Base-by-base conservation (phyloP, 2,113 vertebrate genomes). In the Scomber colias region DNA sequence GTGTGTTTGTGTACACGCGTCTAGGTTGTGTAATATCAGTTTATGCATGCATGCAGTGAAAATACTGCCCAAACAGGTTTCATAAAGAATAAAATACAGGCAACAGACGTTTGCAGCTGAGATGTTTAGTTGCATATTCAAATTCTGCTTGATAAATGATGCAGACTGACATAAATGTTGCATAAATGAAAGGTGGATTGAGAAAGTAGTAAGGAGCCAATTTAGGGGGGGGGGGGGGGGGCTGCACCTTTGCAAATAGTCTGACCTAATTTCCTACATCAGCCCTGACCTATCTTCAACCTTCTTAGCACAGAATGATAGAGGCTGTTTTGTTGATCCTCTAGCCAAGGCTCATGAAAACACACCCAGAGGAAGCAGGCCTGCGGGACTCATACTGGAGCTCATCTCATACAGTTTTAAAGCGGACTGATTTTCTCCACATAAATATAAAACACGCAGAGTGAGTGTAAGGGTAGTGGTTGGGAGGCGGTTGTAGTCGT, bases 101-200 rank as follows among this genome's bases (percentile, higher is more conserved):
- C 10, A 13, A 75, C 53, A 79, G 73, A 35, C 17, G 63, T 54
- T 53, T 62, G 61, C 54, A 44, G 64, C 66, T 19, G 69, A 79
- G 49, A 70, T 82, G 46, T 71, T 82, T 46, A 50, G 75, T 71
- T 88, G 83, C 72, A 75, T 80, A 72, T 77, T 61, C 8, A 40
- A 74, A 75, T 72, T 21, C 74, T 3, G 15, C 69, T 75, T 81
- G 77, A 86, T 78, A 45, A 66, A 76, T 53, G 76, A 81, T 68
- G 73, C 73, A 53, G 70, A 48, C 62, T 48, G 53, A 55, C 44
- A 61, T 68, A 10, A 82, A 80, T 80, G 73, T 51, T 75, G 74
- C 77, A 31, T 65, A 48, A 49, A 40, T 40, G 9, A 70, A 49
- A 63, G 35, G 61, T 68, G 59, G 57, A 31, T 13, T 49, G 5